Percentiles rank a stretch among this genome's conserved stretches.
Evolutionary conservation across 1,140 invertebrate species (phyloP).

Genomic region (Sarcophaga bullata): DNA sequence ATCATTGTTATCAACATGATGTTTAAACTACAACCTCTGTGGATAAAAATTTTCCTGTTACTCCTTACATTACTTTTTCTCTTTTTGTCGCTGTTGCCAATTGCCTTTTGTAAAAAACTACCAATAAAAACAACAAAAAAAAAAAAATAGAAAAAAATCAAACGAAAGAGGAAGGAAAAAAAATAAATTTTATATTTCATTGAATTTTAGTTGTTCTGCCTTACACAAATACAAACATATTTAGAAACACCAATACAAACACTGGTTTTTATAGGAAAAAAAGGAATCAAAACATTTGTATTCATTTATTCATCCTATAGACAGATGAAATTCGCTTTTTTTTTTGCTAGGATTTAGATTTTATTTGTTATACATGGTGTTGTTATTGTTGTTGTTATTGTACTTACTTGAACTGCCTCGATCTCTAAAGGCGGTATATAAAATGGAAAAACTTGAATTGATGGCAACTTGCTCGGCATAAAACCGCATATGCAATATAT

Average conservation of each 20-base stretch:
- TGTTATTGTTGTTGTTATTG: not conserved
- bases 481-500: slow-evolving; percentile 77
- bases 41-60: not conserved
- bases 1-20: not conserved
- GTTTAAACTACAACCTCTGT: not conserved
- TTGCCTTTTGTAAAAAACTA: not conserved
- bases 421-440: slow-evolving; percentile 80
- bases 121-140: not conserved
- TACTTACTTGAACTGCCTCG: slow-evolving; percentile 65
- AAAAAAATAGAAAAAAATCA: not conserved
- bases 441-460: slow-evolving; percentile 75
- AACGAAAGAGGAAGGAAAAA: not conserved
- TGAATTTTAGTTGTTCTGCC: not conserved
- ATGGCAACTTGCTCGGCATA: slow-evolving; percentile 73
- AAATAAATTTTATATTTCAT: not conserved
- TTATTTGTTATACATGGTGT: not conserved
- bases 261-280: no score
- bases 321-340: not conserved
- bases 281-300: not conserved
- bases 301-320: not conserved
- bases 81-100: no score
- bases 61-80: not conserved
- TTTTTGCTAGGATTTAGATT: not conserved
- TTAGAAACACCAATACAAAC: no score
- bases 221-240: not conserved